Evolutionary conservation across 2,888 invertebrate genomes (phyloP).

Genomic region (Dicycla oo): DNA sequence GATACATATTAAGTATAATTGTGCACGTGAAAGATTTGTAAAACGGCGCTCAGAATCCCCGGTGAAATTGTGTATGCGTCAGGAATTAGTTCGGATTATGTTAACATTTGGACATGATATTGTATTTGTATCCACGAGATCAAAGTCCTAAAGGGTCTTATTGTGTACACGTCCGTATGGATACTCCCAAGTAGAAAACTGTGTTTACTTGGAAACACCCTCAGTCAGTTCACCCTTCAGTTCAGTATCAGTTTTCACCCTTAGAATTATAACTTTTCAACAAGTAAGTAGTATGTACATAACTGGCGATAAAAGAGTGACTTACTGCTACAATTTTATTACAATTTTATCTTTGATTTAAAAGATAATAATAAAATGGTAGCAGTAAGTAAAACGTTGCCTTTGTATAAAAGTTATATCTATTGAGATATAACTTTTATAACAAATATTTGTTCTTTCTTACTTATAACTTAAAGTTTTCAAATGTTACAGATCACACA

Average conservation of each 20-base stretch:
- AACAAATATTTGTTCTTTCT: conserved; percentile 11
- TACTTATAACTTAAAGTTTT: neutral
- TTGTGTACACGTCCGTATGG: neutral
- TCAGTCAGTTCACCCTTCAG: too few species aligned
- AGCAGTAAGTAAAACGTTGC: too few species aligned
- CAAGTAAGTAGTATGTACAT: conserved; percentile 1
- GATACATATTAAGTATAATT: neutral
- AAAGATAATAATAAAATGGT: too few species aligned
- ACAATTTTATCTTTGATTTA: conserved; percentile 8
- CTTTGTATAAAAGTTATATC: too few species aligned
- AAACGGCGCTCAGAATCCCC: neutral
- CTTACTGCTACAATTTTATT: conserved; percentile 1
- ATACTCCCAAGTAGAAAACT: neutral
- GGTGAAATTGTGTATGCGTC: neutral
- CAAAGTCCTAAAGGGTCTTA: neutral
- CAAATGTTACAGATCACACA: neutral
- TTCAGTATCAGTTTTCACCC: conserved; percentile 22
- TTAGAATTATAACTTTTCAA: conserved; percentile 6
- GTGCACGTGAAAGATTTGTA: too few species aligned
- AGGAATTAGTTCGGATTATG: neutral
- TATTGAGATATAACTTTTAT: conserved; percentile 5
- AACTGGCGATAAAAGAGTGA: neutral
- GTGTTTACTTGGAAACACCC: conserved; percentile 3
- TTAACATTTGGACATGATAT: neutral
- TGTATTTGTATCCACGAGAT: neutral